Conservation (phyloP, 2,888 invertebrate genomes). For the Drosophila seclusa region DNA sequence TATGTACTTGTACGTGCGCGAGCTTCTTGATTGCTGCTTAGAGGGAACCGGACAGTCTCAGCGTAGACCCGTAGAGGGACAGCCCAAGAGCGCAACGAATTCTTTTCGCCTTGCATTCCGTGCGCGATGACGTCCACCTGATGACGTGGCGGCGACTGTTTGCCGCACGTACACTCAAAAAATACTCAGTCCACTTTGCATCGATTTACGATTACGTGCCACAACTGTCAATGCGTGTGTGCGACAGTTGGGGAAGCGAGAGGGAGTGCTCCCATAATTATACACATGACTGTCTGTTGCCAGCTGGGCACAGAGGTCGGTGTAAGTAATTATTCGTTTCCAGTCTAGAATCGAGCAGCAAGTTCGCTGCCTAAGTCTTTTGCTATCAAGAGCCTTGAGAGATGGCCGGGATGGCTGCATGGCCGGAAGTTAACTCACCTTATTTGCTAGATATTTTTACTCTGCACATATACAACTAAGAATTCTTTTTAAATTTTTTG, state of each 20-base stretch:
- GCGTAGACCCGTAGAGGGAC: conserved; percentile 36
- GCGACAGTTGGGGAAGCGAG: not conserved
- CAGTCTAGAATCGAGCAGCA: conserved; percentile 39
- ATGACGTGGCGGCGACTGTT: conserved; percentile 39
- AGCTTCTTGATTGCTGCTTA: conserved; percentile 12
- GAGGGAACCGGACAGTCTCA: conserved; percentile 1
- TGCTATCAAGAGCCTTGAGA: conserved; percentile 40
- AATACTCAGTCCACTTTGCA: conserved; percentile 40
- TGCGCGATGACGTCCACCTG: conserved; percentile 65
- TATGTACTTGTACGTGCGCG: conserved; percentile 55
- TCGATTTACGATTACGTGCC: conserved; percentile 60
- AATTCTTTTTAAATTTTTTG: not conserved
- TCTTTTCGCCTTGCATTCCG: conserved; percentile 78
- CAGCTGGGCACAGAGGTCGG: conserved; percentile 43
- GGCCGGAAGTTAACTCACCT: conserved; percentile 58
- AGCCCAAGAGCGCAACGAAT: conserved; percentile 67
- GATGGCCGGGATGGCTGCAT: conserved; percentile 25
- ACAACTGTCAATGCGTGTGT: conserved; percentile 46
- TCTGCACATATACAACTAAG: not conserved
- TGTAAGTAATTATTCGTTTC: conserved; percentile 18
- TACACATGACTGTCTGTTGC: conserved; percentile 1
- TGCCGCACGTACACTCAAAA: conserved; percentile 45
- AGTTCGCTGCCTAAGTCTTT: conserved; percentile 77
- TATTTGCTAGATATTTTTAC: no score
- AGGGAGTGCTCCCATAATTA: conserved; percentile 11